Conservation (phyloP, 1,140 invertebrate species). For the Drepana arcuata region DNA sequence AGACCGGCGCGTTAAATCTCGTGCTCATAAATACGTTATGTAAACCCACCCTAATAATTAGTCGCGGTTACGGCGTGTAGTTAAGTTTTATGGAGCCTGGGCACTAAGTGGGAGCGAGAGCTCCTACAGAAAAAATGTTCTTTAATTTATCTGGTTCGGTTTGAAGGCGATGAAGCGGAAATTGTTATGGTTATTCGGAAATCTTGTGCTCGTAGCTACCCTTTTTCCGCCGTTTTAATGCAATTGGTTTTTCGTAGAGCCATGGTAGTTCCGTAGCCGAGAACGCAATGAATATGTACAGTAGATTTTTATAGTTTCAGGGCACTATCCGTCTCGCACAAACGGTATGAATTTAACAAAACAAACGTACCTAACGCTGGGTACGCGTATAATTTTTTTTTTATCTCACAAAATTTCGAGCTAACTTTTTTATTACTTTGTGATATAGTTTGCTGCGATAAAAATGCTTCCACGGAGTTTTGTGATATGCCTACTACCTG, state of each 20-base stretch:
- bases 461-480: no score
- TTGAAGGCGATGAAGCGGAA: conserved; percentile 54
- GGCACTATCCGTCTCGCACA: conserved; percentile 26
- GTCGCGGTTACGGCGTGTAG: conserved; percentile 63
- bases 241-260: conserved; percentile 41
- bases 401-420: conserved; percentile 6
- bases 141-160: conserved; percentile 59
- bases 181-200: conserved; percentile 62
- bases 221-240: conserved; percentile 52
- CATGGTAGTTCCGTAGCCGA: conserved; percentile 17
- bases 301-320: conserved; percentile 20
- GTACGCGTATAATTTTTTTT: conserved; percentile 4
- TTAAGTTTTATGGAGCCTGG: conserved; percentile 63
- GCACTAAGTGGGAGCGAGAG: conserved; percentile 44
- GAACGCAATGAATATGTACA: conserved; percentile 42
- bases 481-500: no score
- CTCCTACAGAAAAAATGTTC: conserved; percentile 56
- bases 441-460: no score
- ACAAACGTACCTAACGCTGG: conserved; percentile 11
- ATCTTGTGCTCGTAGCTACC: conserved; percentile 39
- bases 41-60: conserved; percentile 71
- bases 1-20: conserved; percentile 61
- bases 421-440: conserved; percentile 7
- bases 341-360: conserved; percentile 18
- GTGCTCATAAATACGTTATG: conserved; percentile 69